These are phyloP conservation scores for Aegypius monachus DNA, from an alignment of 2,113 vertebrate species.

Conservation along the genomic window DNA sequence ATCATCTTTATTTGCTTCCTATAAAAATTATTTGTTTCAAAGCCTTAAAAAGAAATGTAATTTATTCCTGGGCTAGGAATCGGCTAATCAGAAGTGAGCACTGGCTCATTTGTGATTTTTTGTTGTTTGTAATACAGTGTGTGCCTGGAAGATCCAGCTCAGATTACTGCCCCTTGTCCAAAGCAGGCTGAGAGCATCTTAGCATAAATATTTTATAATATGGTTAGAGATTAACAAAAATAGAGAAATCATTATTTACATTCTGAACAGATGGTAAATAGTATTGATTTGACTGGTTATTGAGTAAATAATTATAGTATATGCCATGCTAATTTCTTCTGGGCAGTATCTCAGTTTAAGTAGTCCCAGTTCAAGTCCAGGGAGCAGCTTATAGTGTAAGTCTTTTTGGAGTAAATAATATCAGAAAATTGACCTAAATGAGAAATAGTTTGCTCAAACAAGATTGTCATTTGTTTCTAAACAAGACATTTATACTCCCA, in stretches of 20 bases:
- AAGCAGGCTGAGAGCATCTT: not conserved
- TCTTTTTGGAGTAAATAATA: not conserved
- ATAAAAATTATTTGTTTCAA: not conserved
- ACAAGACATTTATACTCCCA: not conserved
- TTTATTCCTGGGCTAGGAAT: not conserved
- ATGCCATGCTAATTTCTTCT: not conserved
- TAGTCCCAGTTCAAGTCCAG: not conserved
- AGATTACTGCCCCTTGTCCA: not conserved
- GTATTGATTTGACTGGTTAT: not conserved
- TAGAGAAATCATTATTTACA: not conserved
- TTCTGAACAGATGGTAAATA: not conserved
- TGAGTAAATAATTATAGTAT: not conserved
- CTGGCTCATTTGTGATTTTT: not conserved
- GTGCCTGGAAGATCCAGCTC: not conserved
- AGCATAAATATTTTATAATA: not conserved
- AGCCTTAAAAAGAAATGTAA: not conserved
- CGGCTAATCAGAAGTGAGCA: not conserved
- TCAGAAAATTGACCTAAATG: not conserved
- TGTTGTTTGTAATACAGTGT: not conserved
- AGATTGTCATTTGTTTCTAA: not conserved
- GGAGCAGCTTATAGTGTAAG: not conserved
- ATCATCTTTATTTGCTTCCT: not conserved
- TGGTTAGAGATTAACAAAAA: not conserved
- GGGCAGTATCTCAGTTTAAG: not conserved
- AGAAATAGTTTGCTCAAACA: not conserved